A percentile compares a stretch with the other conserved stretches of the same genome.
These are phyloP conservation scores for Acanthurus lineatus DNA, from an alignment of 2,797 vertebrate species.

Conservation along the genomic window DNA sequence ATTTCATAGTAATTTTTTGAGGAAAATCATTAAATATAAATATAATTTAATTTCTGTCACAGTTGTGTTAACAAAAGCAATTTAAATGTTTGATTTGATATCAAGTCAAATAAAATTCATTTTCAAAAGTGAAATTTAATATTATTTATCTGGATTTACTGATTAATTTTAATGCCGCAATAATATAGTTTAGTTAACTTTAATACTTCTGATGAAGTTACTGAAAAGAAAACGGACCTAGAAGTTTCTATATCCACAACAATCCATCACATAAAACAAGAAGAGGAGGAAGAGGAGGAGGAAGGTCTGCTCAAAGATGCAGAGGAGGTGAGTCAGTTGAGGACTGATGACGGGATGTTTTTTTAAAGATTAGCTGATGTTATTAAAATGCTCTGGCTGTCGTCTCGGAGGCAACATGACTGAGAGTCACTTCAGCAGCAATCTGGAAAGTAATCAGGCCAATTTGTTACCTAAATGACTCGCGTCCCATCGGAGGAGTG, in stretches of 20 bases:
- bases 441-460: conserved; percentile 77
- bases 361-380: conserved; percentile 48
- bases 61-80: background rate
- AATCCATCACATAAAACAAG: background rate
- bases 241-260: background rate
- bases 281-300: background rate
- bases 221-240: background rate
- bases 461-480: conserved; percentile 84
- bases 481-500: conserved; percentile 61
- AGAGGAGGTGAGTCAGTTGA: background rate
- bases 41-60: background rate
- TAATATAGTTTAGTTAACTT: background rate
- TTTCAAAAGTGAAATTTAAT: background rate
- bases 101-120: background rate
- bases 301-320: no score
- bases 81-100: background rate
- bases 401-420: conserved; percentile 64
- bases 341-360: conserved; percentile 16
- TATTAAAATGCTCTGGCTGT: conserved; percentile 58
- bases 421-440: conserved; percentile 76
- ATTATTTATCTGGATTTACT: background rate
- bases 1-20: no score
- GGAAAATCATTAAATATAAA: background rate
- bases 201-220: background rate
- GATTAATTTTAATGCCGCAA: background rate